These are phyloP conservation scores for Benthosema pterotum DNA, from an alignment of 2,797 vertebrate species.

Conservation along the genomic window DNA sequence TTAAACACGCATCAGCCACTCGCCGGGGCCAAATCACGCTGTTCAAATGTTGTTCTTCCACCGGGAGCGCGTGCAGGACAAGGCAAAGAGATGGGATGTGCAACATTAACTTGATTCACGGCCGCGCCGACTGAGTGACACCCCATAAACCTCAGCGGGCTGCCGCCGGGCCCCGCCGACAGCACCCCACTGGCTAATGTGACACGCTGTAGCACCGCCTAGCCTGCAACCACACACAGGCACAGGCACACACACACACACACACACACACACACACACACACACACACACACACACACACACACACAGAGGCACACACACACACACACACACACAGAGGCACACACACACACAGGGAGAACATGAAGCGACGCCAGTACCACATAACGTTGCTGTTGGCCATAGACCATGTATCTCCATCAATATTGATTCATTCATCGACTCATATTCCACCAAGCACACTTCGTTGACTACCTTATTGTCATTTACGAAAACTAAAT, in stretches of 20 bases:
- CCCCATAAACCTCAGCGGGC: slow-evolving; percentile 81
- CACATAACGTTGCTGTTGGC: too few species aligned
- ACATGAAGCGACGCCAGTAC: too few species aligned
- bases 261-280: slow-evolving; percentile 15
- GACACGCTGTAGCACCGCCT: slow-evolving; percentile 60
- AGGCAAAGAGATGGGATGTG: slow-evolving; percentile 80
- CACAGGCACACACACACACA: slow-evolving; percentile 16
- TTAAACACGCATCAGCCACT: slow-evolving; percentile 82
- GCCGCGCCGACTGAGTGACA: slow-evolving; percentile 78
- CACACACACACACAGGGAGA: slow-evolving; percentile 3
- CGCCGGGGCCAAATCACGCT: slow-evolving; percentile 78
- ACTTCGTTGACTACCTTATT: too few species aligned
- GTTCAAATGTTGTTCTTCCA: slow-evolving; percentile 84
- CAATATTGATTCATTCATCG: too few species aligned
- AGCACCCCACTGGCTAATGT: slow-evolving; percentile 77
- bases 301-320: slow-evolving; percentile 16
- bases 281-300: slow-evolving; percentile 9
- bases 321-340: slow-evolving; percentile 20
- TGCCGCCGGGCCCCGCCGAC: slow-evolving; percentile 63
- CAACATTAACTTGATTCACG: slow-evolving; percentile 83
- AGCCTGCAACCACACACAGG: slow-evolving; percentile 44
- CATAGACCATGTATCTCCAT: too few species aligned
- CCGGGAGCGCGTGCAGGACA: slow-evolving; percentile 75
- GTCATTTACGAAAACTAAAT: too few species aligned
- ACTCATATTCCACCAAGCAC: too few species aligned